These are phyloP conservation scores for Melitaea cinxia DNA, from an alignment of 1,140 invertebrate species.

Conservation along the genomic window DNA sequence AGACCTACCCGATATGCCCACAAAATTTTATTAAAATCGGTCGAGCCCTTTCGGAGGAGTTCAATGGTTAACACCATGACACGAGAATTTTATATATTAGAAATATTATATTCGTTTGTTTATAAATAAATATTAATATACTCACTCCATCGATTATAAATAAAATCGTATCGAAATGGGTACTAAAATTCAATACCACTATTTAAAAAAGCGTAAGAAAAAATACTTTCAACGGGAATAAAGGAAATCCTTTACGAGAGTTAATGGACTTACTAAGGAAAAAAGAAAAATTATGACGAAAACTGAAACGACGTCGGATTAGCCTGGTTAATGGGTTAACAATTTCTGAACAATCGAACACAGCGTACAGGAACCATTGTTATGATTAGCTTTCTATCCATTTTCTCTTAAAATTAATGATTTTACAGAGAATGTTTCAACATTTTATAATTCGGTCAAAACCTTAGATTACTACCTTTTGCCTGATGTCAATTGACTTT, in stretches of 20 bases:
- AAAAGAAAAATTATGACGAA: constrained; percentile 25
- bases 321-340: constrained; percentile 29
- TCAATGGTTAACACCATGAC: too few species aligned
- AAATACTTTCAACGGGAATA: background rate
- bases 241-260: constrained; percentile 2
- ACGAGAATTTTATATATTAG: too few species aligned
- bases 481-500: too few species aligned
- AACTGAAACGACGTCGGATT: constrained; percentile 23
- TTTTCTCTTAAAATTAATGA: background rate
- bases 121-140: too few species aligned
- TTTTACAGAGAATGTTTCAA: background rate
- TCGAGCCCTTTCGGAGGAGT: too few species aligned
- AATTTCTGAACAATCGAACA: constrained; percentile 24
- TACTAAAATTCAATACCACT: background rate
- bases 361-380: background rate
- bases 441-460: background rate
- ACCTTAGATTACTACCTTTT: background rate
- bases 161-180: too few species aligned
- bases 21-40: too few species aligned
- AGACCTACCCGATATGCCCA: too few species aligned
- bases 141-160: too few species aligned
- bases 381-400: background rate
- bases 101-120: too few species aligned
- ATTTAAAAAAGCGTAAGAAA: background rate
- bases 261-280: constrained; percentile 20